Percentiles rank a stretch among this genome's conserved stretches.
These are phyloP conservation scores for Zophobas atratus DNA, from an alignment of 1,140 invertebrate genomes.

Conservation along the genomic window DNA sequence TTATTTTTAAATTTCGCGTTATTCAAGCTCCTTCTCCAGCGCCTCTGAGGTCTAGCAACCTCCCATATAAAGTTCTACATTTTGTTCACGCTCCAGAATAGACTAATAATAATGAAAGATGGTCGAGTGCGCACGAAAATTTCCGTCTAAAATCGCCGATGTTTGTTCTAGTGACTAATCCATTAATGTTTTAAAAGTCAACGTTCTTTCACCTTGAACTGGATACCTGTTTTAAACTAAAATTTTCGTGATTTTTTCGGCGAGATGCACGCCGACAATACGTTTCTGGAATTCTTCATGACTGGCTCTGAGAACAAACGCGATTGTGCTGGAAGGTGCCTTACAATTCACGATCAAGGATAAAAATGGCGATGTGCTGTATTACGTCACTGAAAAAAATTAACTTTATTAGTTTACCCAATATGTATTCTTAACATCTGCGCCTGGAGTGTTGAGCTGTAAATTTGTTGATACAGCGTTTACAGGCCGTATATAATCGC, in stretches of 20 bases:
- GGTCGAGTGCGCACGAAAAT: constrained; percentile 40
- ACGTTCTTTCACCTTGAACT: constrained; percentile 37
- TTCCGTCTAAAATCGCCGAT: constrained; percentile 29
- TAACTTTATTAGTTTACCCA: constrained; percentile 39
- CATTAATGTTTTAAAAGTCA: constrained; percentile 33
- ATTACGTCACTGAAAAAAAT: constrained; percentile 37
- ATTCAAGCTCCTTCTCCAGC: too few species aligned
- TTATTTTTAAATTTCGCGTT: too few species aligned
- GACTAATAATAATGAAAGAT: constrained; percentile 14
- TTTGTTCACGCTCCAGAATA: background rate
- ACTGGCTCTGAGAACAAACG: constrained; percentile 10
- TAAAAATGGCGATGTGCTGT: constrained; percentile 27
- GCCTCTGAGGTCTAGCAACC: too few species aligned
- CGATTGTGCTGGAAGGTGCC: constrained; percentile 34
- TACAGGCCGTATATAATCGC: too few species aligned
- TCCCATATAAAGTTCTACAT: background rate
- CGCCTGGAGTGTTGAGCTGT: background rate
- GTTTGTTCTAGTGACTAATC: constrained; percentile 43
- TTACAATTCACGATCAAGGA: constrained; percentile 39
- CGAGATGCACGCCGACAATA: constrained; percentile 33
- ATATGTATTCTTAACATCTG: constrained; percentile 26
- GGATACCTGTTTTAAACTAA: constrained; percentile 36
- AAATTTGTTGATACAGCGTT: too few species aligned
- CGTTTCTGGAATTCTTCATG: constrained; percentile 41
- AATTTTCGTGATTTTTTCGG: constrained; percentile 29